Conservation (phyloP, 2,888 invertebrate genomes). For the Drosophila formosana region DNA sequence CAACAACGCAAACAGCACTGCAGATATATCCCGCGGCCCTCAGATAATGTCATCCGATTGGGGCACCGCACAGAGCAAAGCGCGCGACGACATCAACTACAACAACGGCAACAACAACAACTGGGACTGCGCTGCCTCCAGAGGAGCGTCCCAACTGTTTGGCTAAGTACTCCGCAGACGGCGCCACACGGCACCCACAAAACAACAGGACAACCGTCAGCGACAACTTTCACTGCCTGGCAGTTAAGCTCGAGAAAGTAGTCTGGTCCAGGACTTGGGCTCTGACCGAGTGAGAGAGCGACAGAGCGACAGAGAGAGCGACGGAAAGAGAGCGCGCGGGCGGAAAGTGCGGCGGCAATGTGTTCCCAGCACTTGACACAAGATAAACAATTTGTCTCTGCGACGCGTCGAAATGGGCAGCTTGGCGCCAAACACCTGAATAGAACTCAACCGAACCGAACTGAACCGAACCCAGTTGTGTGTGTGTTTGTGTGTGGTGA, state of each 20-base stretch:
- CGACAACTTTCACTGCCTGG: conserved; percentile 40
- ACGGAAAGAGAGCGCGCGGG: not conserved
- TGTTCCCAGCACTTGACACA: conserved; percentile 72
- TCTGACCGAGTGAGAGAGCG: not conserved
- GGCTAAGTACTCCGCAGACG: conserved; percentile 67
- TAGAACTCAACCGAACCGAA: conserved; percentile 8
- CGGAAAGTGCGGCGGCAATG: conserved; percentile 15
- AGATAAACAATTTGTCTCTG: conserved; percentile 78
- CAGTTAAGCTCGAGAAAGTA: conserved; percentile 12
- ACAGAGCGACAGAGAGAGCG: not conserved
- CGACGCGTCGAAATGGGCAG: conserved; percentile 67
- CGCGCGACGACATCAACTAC: conserved; percentile 40
- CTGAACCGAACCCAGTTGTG: not conserved
- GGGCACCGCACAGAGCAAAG: conserved; percentile 48
- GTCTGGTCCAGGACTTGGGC: not conserved
- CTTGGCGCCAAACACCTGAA: conserved; percentile 75
- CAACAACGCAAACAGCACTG: conserved; percentile 22
- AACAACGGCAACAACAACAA: conserved; percentile 7
- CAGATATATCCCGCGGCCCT: conserved; percentile 53
- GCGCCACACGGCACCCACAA: conserved; percentile 62
- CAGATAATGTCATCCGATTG: conserved; percentile 78
- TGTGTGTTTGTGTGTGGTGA: not conserved
- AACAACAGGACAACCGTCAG: conserved; percentile 15
- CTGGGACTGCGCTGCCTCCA: conserved; percentile 28
- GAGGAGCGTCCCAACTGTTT: conserved; percentile 53